Evolutionary conservation across 1,140 invertebrate species (phyloP).

Genomic region (Harlomillsia oculata): DNA sequence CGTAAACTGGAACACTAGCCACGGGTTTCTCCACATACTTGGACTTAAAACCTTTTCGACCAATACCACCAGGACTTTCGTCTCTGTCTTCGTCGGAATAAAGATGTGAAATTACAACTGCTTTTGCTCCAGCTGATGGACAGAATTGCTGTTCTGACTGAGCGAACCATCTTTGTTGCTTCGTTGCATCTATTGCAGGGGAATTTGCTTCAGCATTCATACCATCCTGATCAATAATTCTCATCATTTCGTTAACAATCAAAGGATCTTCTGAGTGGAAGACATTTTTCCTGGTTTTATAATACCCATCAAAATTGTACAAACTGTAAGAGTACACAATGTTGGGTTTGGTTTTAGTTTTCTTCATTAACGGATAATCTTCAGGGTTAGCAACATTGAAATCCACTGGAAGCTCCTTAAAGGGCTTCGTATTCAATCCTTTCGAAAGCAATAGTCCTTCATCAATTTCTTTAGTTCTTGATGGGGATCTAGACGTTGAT

Average conservation of each 20-base stretch:
- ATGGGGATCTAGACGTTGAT: not conserved
- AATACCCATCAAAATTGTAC: conserved; percentile 21
- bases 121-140: conserved; percentile 25
- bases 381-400: not conserved
- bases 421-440: not conserved
- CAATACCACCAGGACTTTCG: conserved; percentile 8
- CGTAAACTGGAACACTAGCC: not conserved
- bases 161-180: conserved; percentile 26
- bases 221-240: conserved; percentile 21
- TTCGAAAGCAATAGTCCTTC: not conserved
- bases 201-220: not conserved
- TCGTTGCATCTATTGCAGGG: not conserved
- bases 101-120: conserved; percentile 32
- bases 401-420: conserved; percentile 8
- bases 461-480: not conserved
- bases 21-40: not conserved
- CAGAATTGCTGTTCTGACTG: conserved; percentile 17
- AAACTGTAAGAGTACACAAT: conserved; percentile 30
- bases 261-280: conserved; percentile 28
- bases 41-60: conserved; percentile 3
- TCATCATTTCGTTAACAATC: conserved; percentile 26
- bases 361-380: conserved; percentile 31
- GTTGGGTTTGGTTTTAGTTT: conserved; percentile 28
- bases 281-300: conserved; percentile 30
- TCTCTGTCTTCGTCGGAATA: conserved; percentile 34